Evolutionary conservation across 1,140 invertebrate genomes (phyloP).

Genomic region (Temnothorax curvispinosus): DNA sequence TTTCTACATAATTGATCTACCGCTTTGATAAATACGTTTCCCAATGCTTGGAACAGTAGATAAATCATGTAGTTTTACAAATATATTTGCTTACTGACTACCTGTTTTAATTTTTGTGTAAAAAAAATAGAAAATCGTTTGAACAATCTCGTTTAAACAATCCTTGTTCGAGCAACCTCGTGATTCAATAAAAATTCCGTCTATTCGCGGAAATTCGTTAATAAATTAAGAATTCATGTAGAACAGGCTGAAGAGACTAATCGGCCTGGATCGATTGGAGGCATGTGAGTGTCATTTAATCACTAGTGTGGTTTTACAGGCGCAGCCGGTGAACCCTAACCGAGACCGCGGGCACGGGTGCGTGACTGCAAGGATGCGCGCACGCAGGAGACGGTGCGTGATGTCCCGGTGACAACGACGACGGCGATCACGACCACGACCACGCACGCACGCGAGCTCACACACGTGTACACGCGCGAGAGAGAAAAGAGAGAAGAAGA

Average conservation of each 20-base stretch:
- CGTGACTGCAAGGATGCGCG: slow-evolving; percentile 72
- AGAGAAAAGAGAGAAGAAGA: background rate
- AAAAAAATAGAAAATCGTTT: background rate
- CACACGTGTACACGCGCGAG: background rate
- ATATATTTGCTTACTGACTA: background rate
- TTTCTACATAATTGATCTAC: background rate
- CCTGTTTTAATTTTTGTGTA: background rate
- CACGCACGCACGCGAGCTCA: slow-evolving; percentile 9
- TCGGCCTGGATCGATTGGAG: background rate
- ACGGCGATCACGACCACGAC: slow-evolving; percentile 1
- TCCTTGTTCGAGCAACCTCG: background rate
- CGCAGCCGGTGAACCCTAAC: slow-evolving; percentile 43
- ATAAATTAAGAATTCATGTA: background rate
- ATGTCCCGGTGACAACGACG: slow-evolving; percentile 66
- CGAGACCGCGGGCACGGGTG: slow-evolving; percentile 44
- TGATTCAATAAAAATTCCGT: background rate
- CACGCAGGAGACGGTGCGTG: slow-evolving; percentile 71
- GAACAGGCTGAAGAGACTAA: background rate
- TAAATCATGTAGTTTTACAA: background rate
- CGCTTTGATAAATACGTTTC: background rate
- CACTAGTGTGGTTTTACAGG: slow-evolving; percentile 57
- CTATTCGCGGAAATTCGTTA: background rate
- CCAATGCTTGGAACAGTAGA: too few relatives aligned
- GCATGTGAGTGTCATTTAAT: slow-evolving; percentile 4
- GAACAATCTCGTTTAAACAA: background rate